A percentile compares a stretch with the other conserved stretches of the same genome.
phyloP scores from a whole-genome alignment of 2,888 invertebrate genomes.

The Eurois occulta region DNA sequence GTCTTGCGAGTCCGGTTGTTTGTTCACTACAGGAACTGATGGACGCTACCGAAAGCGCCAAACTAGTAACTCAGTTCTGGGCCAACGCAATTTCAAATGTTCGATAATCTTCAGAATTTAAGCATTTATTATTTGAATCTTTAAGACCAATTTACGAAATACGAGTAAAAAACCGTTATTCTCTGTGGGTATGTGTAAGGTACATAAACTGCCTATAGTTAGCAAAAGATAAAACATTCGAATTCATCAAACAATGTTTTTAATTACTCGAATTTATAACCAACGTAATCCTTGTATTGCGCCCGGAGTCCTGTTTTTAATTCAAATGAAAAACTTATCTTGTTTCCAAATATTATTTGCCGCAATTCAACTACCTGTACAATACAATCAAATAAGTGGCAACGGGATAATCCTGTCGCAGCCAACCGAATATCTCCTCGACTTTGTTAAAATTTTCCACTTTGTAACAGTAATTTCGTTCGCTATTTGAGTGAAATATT shows the following conservation, averaged over 20 bases:
- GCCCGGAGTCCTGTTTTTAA: constrained; percentile 31
- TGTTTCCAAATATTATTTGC: constrained; percentile 43
- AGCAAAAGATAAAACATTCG: neutral
- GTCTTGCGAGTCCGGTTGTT: too few species aligned
- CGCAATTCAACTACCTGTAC: constrained; percentile 49
- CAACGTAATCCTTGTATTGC: constrained; percentile 18
- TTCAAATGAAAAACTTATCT: constrained; percentile 52
- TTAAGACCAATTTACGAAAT: neutral
- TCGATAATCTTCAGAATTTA: neutral
- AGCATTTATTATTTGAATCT: neutral
- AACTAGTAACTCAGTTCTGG: too few species aligned
- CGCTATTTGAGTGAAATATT: constrained; percentile 23
- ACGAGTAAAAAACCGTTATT: neutral
- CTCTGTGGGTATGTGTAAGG: neutral
- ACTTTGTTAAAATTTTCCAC: constrained; percentile 37
- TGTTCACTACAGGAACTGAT: too few species aligned
- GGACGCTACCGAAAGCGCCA: too few species aligned
- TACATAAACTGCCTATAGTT: neutral
- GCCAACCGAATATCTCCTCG: constrained; percentile 17
- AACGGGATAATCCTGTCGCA: constrained; percentile 30
- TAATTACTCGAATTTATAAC: constrained; percentile 7
- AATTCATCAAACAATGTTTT: constrained; percentile 4
- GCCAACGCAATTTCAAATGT: neutral
- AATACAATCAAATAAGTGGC: constrained; percentile 39
- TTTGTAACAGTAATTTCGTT: constrained; percentile 26